These are phyloP conservation scores for Centroberyx gerrardi DNA, from an alignment of 2,797 vertebrate genomes.

Conservation along the genomic window DNA sequence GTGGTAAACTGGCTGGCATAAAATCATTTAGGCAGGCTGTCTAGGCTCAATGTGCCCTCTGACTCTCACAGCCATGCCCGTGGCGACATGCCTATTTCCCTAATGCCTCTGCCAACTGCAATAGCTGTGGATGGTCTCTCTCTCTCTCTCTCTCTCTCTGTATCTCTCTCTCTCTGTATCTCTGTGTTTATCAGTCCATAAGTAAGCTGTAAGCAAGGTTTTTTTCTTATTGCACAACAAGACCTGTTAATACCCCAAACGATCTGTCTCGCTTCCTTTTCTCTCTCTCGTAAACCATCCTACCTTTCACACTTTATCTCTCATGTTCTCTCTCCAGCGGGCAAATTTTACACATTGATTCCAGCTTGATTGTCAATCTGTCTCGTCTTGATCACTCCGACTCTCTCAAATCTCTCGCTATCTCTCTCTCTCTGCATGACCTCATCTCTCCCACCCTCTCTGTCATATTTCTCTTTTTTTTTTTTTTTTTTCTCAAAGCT, in stretches of 20 bases:
- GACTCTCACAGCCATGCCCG: constrained; percentile 49
- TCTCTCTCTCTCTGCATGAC: not conserved
- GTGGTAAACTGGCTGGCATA: constrained; percentile 63
- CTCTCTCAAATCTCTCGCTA: not conserved
- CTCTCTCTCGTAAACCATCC: not conserved
- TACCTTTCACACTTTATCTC: not conserved
- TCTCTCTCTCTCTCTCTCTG: not conserved
- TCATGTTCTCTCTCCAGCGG: not conserved
- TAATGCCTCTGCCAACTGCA: constrained; percentile 44
- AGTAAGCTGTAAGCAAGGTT: too few relatives aligned
- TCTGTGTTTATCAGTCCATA: not conserved
- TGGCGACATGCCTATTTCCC: constrained; percentile 40
- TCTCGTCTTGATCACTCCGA: not conserved
- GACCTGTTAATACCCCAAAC: too few relatives aligned
- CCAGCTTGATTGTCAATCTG: not conserved
- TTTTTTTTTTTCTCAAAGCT: not conserved
- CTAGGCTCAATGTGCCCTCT: constrained; percentile 51
- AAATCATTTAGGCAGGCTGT: constrained; percentile 60
- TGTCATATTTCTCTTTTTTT: not conserved
- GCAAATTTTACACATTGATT: not conserved
- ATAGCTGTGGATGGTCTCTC: constrained; percentile 37
- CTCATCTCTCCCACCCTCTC: not conserved
- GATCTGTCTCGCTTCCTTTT: too few relatives aligned
- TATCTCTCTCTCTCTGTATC: not conserved
- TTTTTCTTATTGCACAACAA: too few relatives aligned